These are phyloP conservation scores for Tribolium castaneum DNA, from an alignment of 1,140 invertebrate species.

Conservation along the genomic window DNA sequence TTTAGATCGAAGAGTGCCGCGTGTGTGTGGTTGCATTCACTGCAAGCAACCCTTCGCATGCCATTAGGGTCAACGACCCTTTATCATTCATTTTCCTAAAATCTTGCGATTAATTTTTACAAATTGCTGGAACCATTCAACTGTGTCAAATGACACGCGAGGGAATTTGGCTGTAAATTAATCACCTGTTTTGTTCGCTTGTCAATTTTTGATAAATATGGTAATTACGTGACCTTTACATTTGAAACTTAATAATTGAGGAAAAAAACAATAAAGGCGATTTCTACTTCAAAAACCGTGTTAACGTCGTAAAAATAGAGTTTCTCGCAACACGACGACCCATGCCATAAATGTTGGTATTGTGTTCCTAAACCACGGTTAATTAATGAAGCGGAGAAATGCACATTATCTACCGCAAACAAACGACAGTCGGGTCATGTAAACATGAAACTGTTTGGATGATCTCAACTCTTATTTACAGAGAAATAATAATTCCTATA, in stretches of 20 bases:
- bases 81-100: background rate
- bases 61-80: background rate
- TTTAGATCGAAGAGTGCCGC: background rate
- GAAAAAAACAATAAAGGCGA: no score
- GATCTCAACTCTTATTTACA: background rate
- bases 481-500: background rate
- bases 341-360: background rate
- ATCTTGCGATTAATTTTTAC: background rate
- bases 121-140: background rate
- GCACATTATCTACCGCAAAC: background rate
- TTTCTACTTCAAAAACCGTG: background rate
- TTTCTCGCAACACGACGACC: no score
- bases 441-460: background rate
- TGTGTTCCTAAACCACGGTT: no score
- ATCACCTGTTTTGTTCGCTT: background rate
- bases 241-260: no score
- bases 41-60: background rate
- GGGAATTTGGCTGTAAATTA: background rate
- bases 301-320: background rate
- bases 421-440: background rate
- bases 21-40: background rate
- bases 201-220: background rate
- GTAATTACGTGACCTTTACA: background rate
- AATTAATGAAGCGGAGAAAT: background rate
- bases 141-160: background rate